A percentile compares a stretch with the other conserved stretches of the same genome.
phyloP scores from a whole-genome alignment of 2,797 vertebrate genomes.

The Hippopotamyrus pictus region DNA sequence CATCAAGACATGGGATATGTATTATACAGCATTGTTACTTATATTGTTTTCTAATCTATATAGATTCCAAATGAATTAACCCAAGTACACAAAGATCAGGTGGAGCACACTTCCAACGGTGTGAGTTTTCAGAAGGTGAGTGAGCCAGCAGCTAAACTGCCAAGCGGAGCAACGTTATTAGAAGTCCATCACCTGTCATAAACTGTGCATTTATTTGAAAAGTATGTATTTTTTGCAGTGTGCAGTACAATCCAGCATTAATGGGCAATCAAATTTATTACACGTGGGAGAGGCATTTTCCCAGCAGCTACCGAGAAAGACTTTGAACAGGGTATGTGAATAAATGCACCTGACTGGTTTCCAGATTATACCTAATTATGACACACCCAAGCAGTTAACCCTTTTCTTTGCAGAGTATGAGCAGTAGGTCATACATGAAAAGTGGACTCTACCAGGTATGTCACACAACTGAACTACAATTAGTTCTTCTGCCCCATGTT shows the following conservation, averaged over 20 bases:
- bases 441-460: conserved; percentile 7
- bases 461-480: not conserved
- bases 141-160: not conserved
- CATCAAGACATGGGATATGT: not conserved
- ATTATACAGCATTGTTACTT: not conserved
- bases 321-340: conserved; percentile 12
- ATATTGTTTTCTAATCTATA: not conserved
- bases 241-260: not conserved
- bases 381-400: not conserved
- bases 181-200: not conserved
- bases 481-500: not conserved
- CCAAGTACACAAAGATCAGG: not conserved
- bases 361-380: not conserved
- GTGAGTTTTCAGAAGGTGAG: not conserved
- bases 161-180: not conserved
- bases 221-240: not conserved
- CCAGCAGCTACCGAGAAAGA: not conserved
- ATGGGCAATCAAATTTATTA: not conserved
- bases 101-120: not conserved
- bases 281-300: not conserved
- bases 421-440: not conserved
- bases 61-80: conserved; percentile 10
- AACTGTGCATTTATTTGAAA: not conserved
- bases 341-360: not conserved
- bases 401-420: not conserved